These are phyloP conservation scores for Rosalia funebris DNA, from an alignment of 2,888 invertebrate genomes.

Conservation along the genomic window DNA sequence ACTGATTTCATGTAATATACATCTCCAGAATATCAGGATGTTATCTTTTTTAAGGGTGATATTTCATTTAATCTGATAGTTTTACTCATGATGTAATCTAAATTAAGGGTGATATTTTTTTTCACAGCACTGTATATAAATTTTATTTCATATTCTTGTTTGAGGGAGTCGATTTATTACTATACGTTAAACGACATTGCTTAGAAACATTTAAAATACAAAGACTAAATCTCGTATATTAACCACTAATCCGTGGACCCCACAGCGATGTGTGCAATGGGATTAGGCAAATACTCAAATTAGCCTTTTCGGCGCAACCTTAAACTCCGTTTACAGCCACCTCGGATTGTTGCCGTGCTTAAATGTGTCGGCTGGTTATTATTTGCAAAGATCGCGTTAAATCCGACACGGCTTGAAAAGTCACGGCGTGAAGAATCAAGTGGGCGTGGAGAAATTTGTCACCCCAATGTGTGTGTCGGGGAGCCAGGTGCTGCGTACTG, in stretches of 20 bases:
- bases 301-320: background rate
- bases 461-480: slow-evolving; percentile 53
- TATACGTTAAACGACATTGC: too few relatives aligned
- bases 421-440: slow-evolving; percentile 65
- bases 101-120: too few relatives aligned
- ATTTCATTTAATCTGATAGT: too few relatives aligned
- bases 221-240: slow-evolving; percentile 1
- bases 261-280: background rate
- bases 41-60: too few relatives aligned
- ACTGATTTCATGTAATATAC: too few relatives aligned
- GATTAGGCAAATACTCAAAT: slow-evolving; percentile 5
- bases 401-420: slow-evolving; percentile 64
- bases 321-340: background rate
- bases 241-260: slow-evolving; percentile 10
- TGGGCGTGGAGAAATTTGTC: slow-evolving; percentile 64
- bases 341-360: slow-evolving; percentile 3
- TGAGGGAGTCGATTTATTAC: too few relatives aligned
- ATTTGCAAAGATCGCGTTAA: slow-evolving; percentile 48
- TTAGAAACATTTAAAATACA: too few relatives aligned
- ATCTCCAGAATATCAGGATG: too few relatives aligned
- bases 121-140: too few relatives aligned
- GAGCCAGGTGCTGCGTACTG: slow-evolving; percentile 43
- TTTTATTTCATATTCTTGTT: too few relatives aligned
- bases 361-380: slow-evolving; percentile 20
- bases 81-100: too few relatives aligned